Conservation (phyloP, 2,113 vertebrate genomes). For the Probosciger aterrimus region DNA sequence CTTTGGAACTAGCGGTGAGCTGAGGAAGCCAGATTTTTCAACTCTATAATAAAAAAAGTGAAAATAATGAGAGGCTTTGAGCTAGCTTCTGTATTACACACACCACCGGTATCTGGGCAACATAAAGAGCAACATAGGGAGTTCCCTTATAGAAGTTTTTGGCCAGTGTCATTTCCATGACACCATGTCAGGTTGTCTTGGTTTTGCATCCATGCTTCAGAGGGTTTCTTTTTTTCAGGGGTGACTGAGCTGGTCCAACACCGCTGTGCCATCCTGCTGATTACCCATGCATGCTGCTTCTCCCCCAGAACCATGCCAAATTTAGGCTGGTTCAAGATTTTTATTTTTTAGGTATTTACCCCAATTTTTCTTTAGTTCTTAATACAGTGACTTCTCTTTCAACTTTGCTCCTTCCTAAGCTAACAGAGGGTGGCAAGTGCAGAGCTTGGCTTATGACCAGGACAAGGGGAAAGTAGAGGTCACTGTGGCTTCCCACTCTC, state of each 20-base stretch:
- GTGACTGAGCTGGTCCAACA: not conserved
- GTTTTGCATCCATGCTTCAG: not conserved
- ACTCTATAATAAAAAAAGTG: not conserved
- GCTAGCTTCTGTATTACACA: slow-evolving; percentile 3
- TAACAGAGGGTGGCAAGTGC: not conserved
- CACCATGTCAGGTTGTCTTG: not conserved
- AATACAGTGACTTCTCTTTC: not conserved
- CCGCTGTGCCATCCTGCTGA: not conserved
- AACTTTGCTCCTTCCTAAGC: not conserved
- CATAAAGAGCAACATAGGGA: not conserved
- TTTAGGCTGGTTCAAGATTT: not conserved
- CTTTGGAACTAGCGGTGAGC: not conserved
- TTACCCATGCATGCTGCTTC: rapidly evolving
- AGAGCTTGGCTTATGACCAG: not conserved
- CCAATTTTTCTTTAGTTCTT: not conserved
- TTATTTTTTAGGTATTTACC: not conserved
- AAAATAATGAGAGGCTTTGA: slow-evolving; percentile 38
- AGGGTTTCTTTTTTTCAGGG: not conserved
- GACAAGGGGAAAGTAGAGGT: not conserved
- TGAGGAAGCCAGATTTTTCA: not conserved
- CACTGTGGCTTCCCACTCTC: not conserved
- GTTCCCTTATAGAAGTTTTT: not conserved
- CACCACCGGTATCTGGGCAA: not conserved
- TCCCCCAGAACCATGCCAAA: not conserved
- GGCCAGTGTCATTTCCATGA: not conserved